Evolutionary conservation across 2,113 vertebrate genomes (phyloP).

Genomic region (Chloropsis hardwickii): DNA sequence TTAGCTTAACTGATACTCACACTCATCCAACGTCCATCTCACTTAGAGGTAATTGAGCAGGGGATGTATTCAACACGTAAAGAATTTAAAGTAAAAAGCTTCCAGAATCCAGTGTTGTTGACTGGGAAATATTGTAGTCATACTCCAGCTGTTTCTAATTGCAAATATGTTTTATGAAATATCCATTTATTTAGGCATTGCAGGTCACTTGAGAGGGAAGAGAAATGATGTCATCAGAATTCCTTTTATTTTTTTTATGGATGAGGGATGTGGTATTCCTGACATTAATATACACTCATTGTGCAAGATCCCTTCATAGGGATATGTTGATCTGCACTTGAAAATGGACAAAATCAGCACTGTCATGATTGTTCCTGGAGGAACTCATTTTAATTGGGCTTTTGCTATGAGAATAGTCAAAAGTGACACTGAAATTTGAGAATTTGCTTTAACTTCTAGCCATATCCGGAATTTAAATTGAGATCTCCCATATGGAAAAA

Average conservation of each 20-base stretch:
- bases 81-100: not conserved
- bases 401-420: not conserved
- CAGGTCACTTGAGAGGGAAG: not conserved
- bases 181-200: not conserved
- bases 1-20: not conserved
- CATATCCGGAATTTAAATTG: not conserved
- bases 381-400: not conserved
- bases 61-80: fast-evolving
- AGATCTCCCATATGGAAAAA: not conserved
- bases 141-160: not conserved
- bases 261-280: not conserved
- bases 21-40: not conserved
- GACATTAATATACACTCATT: not conserved
- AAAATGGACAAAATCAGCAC: not conserved
- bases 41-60: not conserved
- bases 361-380: not conserved
- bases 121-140: not conserved
- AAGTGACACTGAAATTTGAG: not conserved
- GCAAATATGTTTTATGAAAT: not conserved
- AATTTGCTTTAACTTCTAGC: not conserved
- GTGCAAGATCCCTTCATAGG: not conserved
- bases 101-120: not conserved
- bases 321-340: not conserved
- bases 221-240: not conserved
- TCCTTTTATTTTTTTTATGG: not conserved